Conservation (phyloP, 1,140 invertebrate species). For the Saccostrea echinata region DNA sequence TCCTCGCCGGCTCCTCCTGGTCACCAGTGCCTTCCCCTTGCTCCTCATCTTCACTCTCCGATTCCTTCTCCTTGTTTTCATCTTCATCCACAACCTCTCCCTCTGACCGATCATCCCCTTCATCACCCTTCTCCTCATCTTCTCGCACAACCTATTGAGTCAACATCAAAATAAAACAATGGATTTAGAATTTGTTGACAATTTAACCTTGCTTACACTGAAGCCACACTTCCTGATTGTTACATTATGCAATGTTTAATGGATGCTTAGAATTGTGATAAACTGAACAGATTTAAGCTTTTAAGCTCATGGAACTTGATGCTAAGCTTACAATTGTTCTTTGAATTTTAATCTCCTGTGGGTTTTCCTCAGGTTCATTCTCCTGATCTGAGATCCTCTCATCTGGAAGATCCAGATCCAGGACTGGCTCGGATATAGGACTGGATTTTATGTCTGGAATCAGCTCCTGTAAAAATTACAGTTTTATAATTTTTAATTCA, state of each 20-base stretch:
- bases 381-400: slow-evolving; percentile 68
- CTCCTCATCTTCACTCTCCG: slow-evolving; percentile 42
- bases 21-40: slow-evolving; percentile 34
- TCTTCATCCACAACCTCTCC: slow-evolving; percentile 47
- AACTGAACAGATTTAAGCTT: no score
- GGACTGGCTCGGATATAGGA: slow-evolving; percentile 74
- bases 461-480: slow-evolving; percentile 74
- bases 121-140: slow-evolving; percentile 47
- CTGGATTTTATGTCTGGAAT: slow-evolving; percentile 74
- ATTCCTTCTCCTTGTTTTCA: slow-evolving; percentile 49
- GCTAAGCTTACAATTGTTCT: slow-evolving; percentile 67
- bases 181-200: no score
- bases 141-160: slow-evolving; percentile 29
- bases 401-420: slow-evolving; percentile 70
- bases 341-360: slow-evolving; percentile 68
- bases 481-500: no score
- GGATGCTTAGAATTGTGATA: no score
- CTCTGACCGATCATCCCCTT: slow-evolving; percentile 33
- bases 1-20: slow-evolving; percentile 14
- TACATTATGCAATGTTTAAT: no score
- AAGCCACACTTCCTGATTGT: no score
- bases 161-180: neutral
- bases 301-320: no score
- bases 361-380: slow-evolving; percentile 59
- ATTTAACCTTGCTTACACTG: no score